Evolutionary conservation across 1,140 invertebrate genomes (phyloP), one percentile per base, ranked within the genome.

Genomic region (Stenopsyche tienmushanensis): DNA sequence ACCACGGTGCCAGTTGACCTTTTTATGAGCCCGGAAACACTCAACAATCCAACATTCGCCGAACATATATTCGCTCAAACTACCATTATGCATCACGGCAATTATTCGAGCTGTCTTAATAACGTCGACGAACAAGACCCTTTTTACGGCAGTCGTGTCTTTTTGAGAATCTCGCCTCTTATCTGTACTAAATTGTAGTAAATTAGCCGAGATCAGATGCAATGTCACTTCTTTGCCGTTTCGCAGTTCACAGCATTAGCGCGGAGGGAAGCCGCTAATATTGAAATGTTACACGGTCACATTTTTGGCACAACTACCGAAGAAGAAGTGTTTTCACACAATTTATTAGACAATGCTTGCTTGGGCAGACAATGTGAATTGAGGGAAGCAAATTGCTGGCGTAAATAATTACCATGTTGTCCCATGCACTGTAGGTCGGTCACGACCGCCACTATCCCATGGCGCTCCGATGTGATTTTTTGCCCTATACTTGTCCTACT

Each of bases 391-490:
- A 34, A 34, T 34, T 34, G 29, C 29, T 13, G 29, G 13, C 29
- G 29, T 57, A 60, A 60, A 60, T 60, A 60, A 60, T 60, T 60
- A 60, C 57, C 42, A 23, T 42, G 57, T 60, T 60, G 57, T 60
- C 57, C 57, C 57, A 34, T 41, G 29, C 26, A 15, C 29, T 39
- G 15, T 25, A 39, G 54, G 57, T 60, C 57, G 57, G 57, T 60
- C 57, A 60, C 57, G 57, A 60, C 57, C 1, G 42, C 57, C 57
- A 47, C 57, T 60, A 60, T 60, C 57, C 57, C 57, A 60, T 60
- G 57, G 23, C 41, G 39, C 54, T 41, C 54, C 15, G 26, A 26
- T 26, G 2, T 13, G 17, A n/a, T 17, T 29, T 41, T 60, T 60
- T 47, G 42, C 44, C 44, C 55, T 24, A 23, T 20, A 58, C 25